Base-by-base conservation (phyloP, 2,113 vertebrate species). In the Dryoscopus gambensis region DNA sequence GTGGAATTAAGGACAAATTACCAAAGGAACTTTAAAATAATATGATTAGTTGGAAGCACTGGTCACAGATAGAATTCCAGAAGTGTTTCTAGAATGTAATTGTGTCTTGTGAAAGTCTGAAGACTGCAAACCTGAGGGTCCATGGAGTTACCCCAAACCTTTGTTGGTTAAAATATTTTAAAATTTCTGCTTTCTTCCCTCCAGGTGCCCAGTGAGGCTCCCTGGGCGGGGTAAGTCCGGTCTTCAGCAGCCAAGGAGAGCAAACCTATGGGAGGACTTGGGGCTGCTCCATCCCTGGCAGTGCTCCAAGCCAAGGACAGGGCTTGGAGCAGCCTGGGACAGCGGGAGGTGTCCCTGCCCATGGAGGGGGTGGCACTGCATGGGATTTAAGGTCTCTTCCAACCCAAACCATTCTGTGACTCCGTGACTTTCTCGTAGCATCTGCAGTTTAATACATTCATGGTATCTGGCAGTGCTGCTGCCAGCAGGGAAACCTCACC, bases 1-100 rank as follows among this genome's bases (percentile, higher is more conserved):
- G 91, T 50, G 73, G 84, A 93, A 93, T 95, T 95, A 91, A 94
- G 93, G 70, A 85, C 93, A 96, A 92, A 97, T 96, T 94, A 97
- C 84, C 77, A 53, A 68, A 95, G 52, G 89, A 90, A 90, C 62
- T 95, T 90, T 89, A 89, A 90, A 95, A 95, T 92, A 87, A 64
- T 53, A 15, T 55, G 70, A 83, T 89, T 94, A 91, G 78, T 69
- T 76, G 70, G 55, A 76, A 91, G 78, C 49, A 22, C 22, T 87
- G 87, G 81, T 65, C 78, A 39, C 52, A 76, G 71, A 57, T 55
- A 89, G 27, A 79, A 39, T 94, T 91, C 49, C 11, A 35, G 42
- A 44, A 44, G 42, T 44, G 42, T 44, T 17, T 46, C 60, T 4
- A 42, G 85, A 67, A 79, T 73, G 78, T 46, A 93, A 30, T 70